A percentile compares a stretch with the other conserved stretches of the same genome.
These are phyloP conservation scores for Callyntrura guangdongensis DNA, from an alignment of 2,888 invertebrate species.

Conservation along the genomic window DNA sequence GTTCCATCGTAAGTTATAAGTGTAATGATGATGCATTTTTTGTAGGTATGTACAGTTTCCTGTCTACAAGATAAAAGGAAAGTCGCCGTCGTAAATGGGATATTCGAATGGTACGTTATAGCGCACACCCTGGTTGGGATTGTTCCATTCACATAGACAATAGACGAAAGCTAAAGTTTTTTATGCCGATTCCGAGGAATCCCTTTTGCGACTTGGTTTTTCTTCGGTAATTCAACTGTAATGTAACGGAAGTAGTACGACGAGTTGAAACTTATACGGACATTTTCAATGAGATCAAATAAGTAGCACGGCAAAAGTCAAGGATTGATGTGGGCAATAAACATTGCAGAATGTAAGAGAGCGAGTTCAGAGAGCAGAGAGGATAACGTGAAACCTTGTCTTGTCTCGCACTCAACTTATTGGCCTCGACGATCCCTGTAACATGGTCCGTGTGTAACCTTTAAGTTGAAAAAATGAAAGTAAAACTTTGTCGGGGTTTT, in stretches of 20 bases:
- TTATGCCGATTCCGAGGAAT: constrained; percentile 5
- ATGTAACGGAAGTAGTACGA: constrained; percentile 70
- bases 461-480: constrained; percentile 45
- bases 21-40: neutral
- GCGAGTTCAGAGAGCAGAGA: neutral
- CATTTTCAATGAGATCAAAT: constrained; percentile 3
- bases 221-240: constrained; percentile 43
- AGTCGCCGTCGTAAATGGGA: neutral
- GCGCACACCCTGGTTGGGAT: neutral
- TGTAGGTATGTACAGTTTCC: neutral
- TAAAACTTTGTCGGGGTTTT: constrained; percentile 19
- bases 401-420: constrained; percentile 63
- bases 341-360: neutral
- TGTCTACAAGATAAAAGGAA: too few relatives aligned
- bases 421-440: constrained; percentile 43
- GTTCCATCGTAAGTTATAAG: too few relatives aligned
- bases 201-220: constrained; percentile 2
- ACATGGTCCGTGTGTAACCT: constrained; percentile 15
- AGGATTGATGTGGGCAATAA: constrained; percentile 71
- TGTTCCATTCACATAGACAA: neutral
- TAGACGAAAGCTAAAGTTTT: neutral
- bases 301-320: constrained; percentile 53
- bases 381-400: constrained; percentile 15
- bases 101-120: neutral
- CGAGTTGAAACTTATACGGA: constrained; percentile 54